Evolutionary conservation across 2,797 vertebrate genomes (phyloP).

Genomic region (Rachycentron canadum): DNA sequence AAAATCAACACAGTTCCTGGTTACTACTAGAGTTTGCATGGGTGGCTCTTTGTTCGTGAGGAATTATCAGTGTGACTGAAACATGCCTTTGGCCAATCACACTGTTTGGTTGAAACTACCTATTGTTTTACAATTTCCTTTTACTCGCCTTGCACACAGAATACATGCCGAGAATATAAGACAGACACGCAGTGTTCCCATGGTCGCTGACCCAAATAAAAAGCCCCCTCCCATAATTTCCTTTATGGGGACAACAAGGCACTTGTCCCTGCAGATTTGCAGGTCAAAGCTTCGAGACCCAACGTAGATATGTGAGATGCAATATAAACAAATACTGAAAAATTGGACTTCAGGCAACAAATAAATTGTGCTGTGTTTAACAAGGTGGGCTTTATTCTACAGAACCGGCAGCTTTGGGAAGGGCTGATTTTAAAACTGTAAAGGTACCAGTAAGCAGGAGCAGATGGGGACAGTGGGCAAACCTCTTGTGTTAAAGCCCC

Average conservation of each 20-base stretch:
- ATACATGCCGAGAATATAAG: conserved; percentile 23
- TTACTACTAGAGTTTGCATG: conserved; percentile 12
- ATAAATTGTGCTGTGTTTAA: conserved; percentile 61
- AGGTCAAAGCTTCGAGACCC: conserved; percentile 50
- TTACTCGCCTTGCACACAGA: conserved; percentile 39
- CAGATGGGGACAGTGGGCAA: conserved; percentile 68
- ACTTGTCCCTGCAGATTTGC: conserved; percentile 40
- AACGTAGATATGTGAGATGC: conserved; percentile 48
- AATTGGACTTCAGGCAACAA: conserved; percentile 72
- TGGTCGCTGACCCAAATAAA: conserved; percentile 65
- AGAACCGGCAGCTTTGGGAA: conserved; percentile 42
- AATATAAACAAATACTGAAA: conserved; percentile 63
- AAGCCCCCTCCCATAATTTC: conserved; percentile 26
- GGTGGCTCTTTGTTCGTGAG: no score
- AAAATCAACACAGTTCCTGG: conserved; percentile 35
- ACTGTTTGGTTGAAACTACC: conserved; percentile 45
- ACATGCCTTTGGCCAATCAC: conserved; percentile 55
- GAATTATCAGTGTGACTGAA: conserved; percentile 37
- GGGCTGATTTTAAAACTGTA: conserved; percentile 51
- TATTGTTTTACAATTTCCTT: conserved; percentile 67
- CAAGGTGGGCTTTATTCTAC: conserved; percentile 55
- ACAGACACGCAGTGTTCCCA: conserved; percentile 51
- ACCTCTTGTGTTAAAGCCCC: conserved; percentile 41
- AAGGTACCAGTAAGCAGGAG: conserved; percentile 72
- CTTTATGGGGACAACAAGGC: conserved; percentile 46